These are phyloP conservation scores for Amphipyra tragopoginis DNA, from an alignment of 2,888 invertebrate genomes.

Conservation along the genomic window DNA sequence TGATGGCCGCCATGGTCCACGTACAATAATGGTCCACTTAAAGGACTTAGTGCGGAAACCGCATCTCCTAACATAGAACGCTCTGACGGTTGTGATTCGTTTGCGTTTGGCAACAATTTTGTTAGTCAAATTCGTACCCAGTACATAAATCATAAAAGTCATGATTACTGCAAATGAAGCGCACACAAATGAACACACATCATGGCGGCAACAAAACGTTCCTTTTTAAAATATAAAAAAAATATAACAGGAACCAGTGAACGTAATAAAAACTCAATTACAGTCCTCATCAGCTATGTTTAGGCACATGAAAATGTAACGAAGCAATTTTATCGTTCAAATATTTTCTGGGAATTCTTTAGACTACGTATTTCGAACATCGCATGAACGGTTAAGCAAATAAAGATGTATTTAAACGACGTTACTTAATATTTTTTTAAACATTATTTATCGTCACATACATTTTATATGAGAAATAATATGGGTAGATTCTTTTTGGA, in stretches of 20 bases:
- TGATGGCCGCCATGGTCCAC: too few relatives aligned
- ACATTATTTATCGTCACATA: too few relatives aligned
- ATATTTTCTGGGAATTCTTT: constrained; percentile 45
- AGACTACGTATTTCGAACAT: neutral
- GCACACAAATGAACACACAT: constrained; percentile 3
- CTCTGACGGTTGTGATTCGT: too few relatives aligned
- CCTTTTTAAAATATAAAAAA: constrained; percentile 14
- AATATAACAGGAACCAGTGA: constrained; percentile 26
- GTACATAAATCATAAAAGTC: too few relatives aligned
- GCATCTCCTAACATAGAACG: too few relatives aligned
- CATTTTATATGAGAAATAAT: too few relatives aligned
- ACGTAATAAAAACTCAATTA: constrained; percentile 50
- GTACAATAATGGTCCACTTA: too few relatives aligned
- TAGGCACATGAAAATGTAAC: constrained; percentile 51
- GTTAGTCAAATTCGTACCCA: too few relatives aligned
- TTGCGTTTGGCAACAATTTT: too few relatives aligned
- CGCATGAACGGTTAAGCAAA: constrained; percentile 21
- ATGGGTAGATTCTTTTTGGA: too few relatives aligned
- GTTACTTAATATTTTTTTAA: constrained; percentile 10
- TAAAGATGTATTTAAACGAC: constrained; percentile 27
- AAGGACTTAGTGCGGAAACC: too few relatives aligned
- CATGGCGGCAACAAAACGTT: constrained; percentile 1
- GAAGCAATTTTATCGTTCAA: constrained; percentile 55
- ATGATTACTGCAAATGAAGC: neutral
- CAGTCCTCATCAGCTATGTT: constrained; percentile 46